Conservation (phyloP, 2,113 vertebrate genomes). For the Columbina picui region DNA sequence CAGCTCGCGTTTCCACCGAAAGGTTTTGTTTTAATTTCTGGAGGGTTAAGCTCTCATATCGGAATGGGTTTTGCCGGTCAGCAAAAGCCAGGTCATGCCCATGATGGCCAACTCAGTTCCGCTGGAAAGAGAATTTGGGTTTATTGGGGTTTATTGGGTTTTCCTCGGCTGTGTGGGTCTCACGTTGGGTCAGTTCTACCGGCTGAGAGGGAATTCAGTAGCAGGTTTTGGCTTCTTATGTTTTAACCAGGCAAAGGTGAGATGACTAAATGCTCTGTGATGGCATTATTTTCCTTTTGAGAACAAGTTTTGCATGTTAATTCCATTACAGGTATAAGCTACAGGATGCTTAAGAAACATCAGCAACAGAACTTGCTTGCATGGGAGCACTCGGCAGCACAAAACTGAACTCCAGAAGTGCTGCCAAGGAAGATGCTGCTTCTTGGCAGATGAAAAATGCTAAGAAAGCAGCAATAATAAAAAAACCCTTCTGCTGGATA, state of each 20-base stretch:
- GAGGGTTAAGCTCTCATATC: not conserved
- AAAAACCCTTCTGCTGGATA: not conserved
- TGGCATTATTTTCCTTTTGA: not conserved
- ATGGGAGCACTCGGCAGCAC: not conserved
- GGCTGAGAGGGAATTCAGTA: not conserved
- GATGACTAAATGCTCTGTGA: not conserved
- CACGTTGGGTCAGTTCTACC: not conserved
- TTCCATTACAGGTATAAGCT: not conserved
- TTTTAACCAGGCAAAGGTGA: not conserved
- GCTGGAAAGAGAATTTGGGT: not conserved
- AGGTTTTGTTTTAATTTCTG: not conserved
- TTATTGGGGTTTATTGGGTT: not conserved
- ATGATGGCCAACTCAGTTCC: not conserved
- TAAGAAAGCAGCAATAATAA: not conserved
- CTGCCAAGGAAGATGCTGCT: not conserved
- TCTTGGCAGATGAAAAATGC: not conserved
- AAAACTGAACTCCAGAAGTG: not conserved
- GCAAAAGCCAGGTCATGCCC: not conserved
- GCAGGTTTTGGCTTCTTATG: not conserved
- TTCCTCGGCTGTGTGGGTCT: not conserved
- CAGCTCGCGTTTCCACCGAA: not conserved
- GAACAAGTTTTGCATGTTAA: not conserved
- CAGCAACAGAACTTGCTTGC: not conserved
- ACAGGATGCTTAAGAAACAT: not conserved
- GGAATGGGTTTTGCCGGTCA: fast-evolving